A percentile compares a stretch with the other conserved stretches of the same genome.
Conservation (phyloP, 2,113 vertebrate genomes). For the Riparia riparia region DNA sequence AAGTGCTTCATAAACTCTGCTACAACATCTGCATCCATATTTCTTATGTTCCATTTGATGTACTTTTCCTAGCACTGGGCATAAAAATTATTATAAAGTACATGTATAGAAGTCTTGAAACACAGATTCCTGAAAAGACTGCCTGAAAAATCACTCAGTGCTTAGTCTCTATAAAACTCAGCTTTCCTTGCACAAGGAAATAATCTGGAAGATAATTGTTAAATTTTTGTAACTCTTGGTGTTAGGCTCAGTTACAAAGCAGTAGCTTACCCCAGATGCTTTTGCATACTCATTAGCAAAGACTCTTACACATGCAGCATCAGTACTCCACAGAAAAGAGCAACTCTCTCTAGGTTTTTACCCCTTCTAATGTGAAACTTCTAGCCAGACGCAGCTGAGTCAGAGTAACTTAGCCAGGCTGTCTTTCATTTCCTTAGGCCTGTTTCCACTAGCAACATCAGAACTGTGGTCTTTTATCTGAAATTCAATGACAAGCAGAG, state of each 20-base stretch:
- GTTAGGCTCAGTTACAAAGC: not conserved
- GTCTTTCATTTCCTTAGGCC: not conserved
- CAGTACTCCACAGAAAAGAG: not conserved
- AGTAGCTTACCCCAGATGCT: not conserved
- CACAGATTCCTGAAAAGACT: constrained; percentile 42
- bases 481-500: not conserved
- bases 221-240: not conserved
- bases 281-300: not conserved
- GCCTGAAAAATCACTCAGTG: not conserved
- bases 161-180: not conserved
- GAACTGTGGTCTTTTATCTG: not conserved
- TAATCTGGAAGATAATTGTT: not conserved
- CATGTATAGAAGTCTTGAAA: not conserved
- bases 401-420: not conserved
- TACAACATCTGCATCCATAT: constrained; percentile 39
- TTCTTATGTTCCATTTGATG: not conserved
- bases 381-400: not conserved
- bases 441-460: not conserved
- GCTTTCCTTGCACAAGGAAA: not conserved
- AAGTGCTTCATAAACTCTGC: constrained; percentile 27
- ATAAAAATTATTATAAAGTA: constrained; percentile 20
- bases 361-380: not conserved
- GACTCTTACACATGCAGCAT: not conserved
- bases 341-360: not conserved
- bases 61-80: not conserved